A percentile compares a stretch with the other conserved stretches of the same genome.
Conservation (phyloP, 2,113 vertebrate genomes). For the Syngnathoides biaculeatus region DNA sequence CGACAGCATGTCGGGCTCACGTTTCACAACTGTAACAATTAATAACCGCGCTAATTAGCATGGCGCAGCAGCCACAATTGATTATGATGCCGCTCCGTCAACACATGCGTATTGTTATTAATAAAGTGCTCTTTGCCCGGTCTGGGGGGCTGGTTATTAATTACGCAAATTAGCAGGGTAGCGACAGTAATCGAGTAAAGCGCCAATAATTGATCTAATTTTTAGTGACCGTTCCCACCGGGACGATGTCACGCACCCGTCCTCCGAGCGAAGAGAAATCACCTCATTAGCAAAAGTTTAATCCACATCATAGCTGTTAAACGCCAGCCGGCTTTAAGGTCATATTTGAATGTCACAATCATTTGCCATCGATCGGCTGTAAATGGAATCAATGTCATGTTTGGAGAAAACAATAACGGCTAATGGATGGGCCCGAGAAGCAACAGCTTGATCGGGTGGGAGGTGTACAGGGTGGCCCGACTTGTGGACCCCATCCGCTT, state of each 20-base stretch:
- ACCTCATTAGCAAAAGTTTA: slow-evolving; percentile 99
- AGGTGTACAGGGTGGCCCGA: slow-evolving; percentile 50
- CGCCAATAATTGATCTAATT: slow-evolving; percentile 98
- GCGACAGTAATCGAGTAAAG: slow-evolving; percentile 90
- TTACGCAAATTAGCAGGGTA: slow-evolving; percentile 91
- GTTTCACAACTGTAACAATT: slow-evolving; percentile 90
- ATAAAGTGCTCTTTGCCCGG: slow-evolving; percentile 86
- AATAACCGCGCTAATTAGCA: slow-evolving; percentile 96
- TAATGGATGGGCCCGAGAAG: slow-evolving; percentile 92
- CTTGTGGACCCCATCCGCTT: slow-evolving; percentile 70
- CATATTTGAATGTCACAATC: slow-evolving; percentile 99
- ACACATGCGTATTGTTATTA: slow-evolving; percentile 91
- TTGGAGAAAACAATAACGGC: slow-evolving; percentile 98
- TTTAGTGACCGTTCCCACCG: slow-evolving; percentile 87
- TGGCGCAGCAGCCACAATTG: slow-evolving; percentile 79
- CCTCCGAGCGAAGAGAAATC: slow-evolving; percentile 89
- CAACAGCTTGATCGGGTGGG: slow-evolving; percentile 88
- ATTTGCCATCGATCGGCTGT: slow-evolving; percentile 98
- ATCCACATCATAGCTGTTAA: slow-evolving; percentile 98
- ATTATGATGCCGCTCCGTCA: slow-evolving; percentile 85
- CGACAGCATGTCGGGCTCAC: slow-evolving; percentile 88
- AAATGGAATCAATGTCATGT: slow-evolving; percentile 99
- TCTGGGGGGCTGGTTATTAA: slow-evolving; percentile 81
- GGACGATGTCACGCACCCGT: slow-evolving; percentile 75
- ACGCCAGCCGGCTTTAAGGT: slow-evolving; percentile 95